Base-by-base conservation (phyloP, 2,113 vertebrate genomes). In the Pygoscelis antarcticus region DNA sequence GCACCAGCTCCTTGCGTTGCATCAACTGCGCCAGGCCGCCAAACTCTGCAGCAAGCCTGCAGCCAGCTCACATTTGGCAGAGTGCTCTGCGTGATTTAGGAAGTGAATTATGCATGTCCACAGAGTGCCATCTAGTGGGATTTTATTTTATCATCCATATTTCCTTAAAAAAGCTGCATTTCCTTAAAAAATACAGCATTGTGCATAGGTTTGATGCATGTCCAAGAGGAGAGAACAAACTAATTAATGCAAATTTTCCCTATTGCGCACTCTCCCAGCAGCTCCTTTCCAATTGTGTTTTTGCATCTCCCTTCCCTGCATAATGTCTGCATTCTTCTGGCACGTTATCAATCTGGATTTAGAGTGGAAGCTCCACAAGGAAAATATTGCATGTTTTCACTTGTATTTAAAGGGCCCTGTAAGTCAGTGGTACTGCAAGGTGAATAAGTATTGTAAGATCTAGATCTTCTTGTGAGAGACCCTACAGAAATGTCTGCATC, bases 71-170 rank as follows among this genome's bases (percentile, higher is more conserved):
- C 2, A 0, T 5, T 32, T 6, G 76, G 86, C 79, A 2, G 38
- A 1, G 46, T 16, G 61, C 71, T 47, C 58, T 5, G 47, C 3
- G 0, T 4, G 23, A 14, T 4, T 42, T 13, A 58, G 44, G 5
- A 1, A 18, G 25, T 3, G 89, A 78, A 10, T 9, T 1, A 12
- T 95, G 86, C 13, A 1, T 46, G 91, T 92, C 92, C 93, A 2
- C n/a, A 19, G 74, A 92, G 86, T 91, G 97, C 97, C 97, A 97
- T 95, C 97, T 97, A 97, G 97, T 93, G 97, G 97, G 74, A 2
- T 60, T 82, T 76, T 22, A 9, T 13, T 77, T 60, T 25, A 29
- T 22, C 27, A 11, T 0, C 69, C n/a, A 0, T 1, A 17, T 46
- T 46, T 25, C 55, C 88, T 42, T 11, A 5, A 2, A 34, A 77